Evolutionary conservation across 2,888 invertebrate species (phyloP).

Genomic region (Archips xylosteana): DNA sequence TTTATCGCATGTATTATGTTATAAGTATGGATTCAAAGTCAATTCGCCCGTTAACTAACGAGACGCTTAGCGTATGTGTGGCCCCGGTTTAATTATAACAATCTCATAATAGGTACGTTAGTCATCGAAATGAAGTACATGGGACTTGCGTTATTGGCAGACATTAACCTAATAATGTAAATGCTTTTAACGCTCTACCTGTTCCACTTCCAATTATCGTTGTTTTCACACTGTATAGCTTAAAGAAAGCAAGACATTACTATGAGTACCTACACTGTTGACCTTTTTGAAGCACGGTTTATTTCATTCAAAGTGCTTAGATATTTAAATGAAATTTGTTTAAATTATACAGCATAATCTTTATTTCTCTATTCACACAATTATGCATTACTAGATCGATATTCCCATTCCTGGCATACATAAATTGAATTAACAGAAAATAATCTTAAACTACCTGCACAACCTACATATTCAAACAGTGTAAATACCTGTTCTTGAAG

Average conservation of each 20-base stretch:
- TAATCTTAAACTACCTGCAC: slow-evolving; percentile 71
- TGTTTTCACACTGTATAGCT: background rate
- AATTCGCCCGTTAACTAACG: background rate
- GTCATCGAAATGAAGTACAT: background rate
- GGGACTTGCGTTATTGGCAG: background rate
- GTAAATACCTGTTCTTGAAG: slow-evolving; percentile 85
- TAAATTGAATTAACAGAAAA: slow-evolving; percentile 57
- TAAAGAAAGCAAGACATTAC: background rate
- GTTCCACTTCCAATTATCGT: background rate
- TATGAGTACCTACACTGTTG: background rate
- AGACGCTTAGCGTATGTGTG: background rate
- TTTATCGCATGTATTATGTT: background rate
- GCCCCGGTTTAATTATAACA: background rate
- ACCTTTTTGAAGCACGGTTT: background rate
- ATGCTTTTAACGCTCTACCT: background rate
- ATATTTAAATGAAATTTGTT: background rate
- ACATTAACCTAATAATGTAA: slow-evolving; percentile 5
- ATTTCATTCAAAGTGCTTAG: background rate
- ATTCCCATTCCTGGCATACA: slow-evolving; percentile 20
- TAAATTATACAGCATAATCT: background rate
- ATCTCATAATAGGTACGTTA: background rate
- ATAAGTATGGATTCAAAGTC: background rate
- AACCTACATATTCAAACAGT: slow-evolving; percentile 83
- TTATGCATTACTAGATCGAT: background rate
- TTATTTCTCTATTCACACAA: background rate